These are phyloP conservation scores for Oophaga pumilio DNA, from an alignment of 2,113 vertebrate species.

Conservation along the genomic window DNA sequence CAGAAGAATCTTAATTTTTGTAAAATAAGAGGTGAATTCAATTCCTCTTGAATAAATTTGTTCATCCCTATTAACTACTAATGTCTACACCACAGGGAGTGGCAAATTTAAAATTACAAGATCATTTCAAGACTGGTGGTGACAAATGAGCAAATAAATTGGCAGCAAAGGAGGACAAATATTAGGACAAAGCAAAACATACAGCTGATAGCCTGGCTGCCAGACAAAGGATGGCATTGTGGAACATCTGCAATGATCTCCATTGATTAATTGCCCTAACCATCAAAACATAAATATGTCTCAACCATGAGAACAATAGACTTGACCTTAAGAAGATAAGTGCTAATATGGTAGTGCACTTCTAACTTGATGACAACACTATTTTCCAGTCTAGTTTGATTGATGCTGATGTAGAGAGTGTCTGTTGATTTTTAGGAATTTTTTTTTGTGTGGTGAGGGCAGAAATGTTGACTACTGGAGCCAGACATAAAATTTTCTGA, in stretches of 20 bases:
- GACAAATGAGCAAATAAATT: constrained; percentile 54
- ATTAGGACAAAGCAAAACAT: constrained; percentile 46
- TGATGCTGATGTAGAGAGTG: not conserved
- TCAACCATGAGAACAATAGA: constrained; percentile 33
- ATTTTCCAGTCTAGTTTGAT: not conserved
- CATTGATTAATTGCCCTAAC: constrained; percentile 50
- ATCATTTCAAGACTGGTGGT: constrained; percentile 37
- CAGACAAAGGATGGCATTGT: constrained; percentile 51
- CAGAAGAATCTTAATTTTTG: no score
- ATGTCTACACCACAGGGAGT: constrained; percentile 42
- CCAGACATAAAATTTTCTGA: not conserved
- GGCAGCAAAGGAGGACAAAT: constrained; percentile 34
- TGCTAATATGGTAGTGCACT: constrained; percentile 19
- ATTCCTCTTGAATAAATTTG: no score
- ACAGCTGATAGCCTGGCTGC: constrained; percentile 30
- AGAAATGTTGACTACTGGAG: not conserved
- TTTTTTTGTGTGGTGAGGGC: not conserved
- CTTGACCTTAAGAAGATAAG: constrained; percentile 11
- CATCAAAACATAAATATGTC: constrained; percentile 54
- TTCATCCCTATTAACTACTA: not conserved
- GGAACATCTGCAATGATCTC: constrained; percentile 35
- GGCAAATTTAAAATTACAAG: constrained; percentile 26
- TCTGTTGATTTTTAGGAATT: not conserved
- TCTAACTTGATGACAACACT: constrained; percentile 28
- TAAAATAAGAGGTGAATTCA: no score